Base-by-base conservation (phyloP, 2,797 vertebrate species). In the Sebastes alutus region DNA sequence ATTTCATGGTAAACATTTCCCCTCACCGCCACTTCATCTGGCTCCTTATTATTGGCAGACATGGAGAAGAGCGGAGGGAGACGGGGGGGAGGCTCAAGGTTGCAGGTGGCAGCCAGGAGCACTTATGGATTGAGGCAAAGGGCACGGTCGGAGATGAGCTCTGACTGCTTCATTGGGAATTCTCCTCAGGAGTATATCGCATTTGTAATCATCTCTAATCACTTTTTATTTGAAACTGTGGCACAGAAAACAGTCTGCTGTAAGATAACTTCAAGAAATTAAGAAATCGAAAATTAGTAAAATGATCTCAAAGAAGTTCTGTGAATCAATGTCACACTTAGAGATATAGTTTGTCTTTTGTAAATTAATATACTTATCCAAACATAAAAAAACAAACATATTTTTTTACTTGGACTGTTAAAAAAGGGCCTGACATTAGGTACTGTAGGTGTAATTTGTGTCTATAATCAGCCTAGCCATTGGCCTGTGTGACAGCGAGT, bases 1-100 rank as follows among this genome's bases (percentile, higher is more conserved):
- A 88, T 96, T 96, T 95, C 85, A 88, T 88, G 90, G 94, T 88
- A 75, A 91, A 87, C 92, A 91, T 95, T 95, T 95, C 93, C 92
- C 94, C 94, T 92, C 92, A 85, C 92, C 89, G 74, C 88, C 87
- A 89, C 92, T 81, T 89, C 72, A 84, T 94, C 86, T 82, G 93
- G 84, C 78, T 93, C 88, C 86, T 89, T 81, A 74, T 92, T 96
- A 95, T 96, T 95, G 95, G 93, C 95, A 95, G 79, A 78, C 69
- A 55, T 65, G 62, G 42, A 82, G 73, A 84, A 54, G 79, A 80
- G 80, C 14, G 60, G 56, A 75, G 72, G 67, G 70, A 77, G 80
- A 66, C 10, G 29, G 20, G 72, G 72, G 35, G 77, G 77, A 92
- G 83, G 88, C 89, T 96, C 95, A 96, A 96, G 95, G 96, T 95